These are phyloP conservation scores for Micrastur ruficollis DNA, from an alignment of 2,797 vertebrate species.

Conservation along the genomic window DNA sequence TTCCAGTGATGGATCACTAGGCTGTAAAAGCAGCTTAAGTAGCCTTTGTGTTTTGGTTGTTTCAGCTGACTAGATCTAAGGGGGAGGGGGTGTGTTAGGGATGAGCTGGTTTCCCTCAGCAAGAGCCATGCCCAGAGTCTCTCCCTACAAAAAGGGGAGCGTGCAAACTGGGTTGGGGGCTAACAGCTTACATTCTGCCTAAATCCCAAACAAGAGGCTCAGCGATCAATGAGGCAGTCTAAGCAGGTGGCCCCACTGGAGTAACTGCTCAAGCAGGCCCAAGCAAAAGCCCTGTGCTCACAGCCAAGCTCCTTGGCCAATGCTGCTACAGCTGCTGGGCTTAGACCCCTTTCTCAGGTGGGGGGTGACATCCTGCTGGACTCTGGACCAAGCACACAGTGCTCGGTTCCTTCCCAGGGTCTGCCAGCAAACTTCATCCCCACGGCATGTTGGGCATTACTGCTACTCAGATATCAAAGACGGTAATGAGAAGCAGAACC, in stretches of 20 bases:
- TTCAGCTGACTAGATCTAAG: not conserved
- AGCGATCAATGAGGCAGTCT: not conserved
- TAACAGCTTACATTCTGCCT: not conserved
- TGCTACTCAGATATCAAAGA: not conserved
- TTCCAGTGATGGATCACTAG: not conserved
- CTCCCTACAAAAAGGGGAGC: not conserved
- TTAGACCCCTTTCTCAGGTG: fast-evolving
- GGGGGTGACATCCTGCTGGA: not conserved
- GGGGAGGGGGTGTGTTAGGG: not conserved
- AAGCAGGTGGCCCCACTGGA: fast-evolving
- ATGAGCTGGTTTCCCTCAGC: not conserved
- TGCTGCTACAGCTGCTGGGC: not conserved
- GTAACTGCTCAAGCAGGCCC: not conserved
- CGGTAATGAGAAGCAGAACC: not conserved
- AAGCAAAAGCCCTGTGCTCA: not conserved
- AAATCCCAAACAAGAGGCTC: not conserved
- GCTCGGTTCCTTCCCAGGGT: not conserved
- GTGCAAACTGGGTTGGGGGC: fast-evolving
- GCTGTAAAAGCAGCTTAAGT: not conserved
- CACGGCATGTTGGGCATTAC: not conserved
- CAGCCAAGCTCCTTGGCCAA: not conserved
- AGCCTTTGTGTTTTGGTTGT: not conserved
- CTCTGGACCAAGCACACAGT: not conserved
- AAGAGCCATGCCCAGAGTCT: not conserved
- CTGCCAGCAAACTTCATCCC: not conserved